phyloP scores from a whole-genome alignment of 2,797 vertebrate genomes.

The Hoplostethus atlanticus region DNA sequence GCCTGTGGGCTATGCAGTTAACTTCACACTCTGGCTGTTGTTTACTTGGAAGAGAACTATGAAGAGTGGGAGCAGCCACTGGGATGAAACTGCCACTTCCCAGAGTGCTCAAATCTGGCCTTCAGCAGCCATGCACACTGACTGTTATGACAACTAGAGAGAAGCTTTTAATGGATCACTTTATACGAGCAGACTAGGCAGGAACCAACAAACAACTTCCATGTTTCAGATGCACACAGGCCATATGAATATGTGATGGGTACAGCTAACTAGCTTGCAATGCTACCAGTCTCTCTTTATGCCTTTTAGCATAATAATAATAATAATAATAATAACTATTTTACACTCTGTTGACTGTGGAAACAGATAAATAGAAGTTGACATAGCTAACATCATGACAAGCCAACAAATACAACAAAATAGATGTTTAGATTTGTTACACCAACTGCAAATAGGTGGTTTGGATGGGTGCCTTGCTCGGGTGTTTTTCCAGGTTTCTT shows the following conservation, averaged over 20 bases:
- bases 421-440: not conserved
- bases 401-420: no score
- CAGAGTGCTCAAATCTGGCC: slow-evolving; percentile 29
- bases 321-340: no score
- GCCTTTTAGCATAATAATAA: no score
- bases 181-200: slow-evolving; percentile 11
- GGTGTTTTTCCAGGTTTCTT: not conserved
- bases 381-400: no score
- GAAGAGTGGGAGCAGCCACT: slow-evolving; percentile 55
- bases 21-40: slow-evolving; percentile 69
- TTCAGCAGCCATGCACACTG: not conserved
- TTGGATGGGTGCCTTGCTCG: not conserved
- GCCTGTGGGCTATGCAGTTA: slow-evolving; percentile 45
- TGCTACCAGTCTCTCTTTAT: no score
- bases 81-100: slow-evolving; percentile 40
- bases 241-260: no score
- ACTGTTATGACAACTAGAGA: slow-evolving; percentile 11
- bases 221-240: slow-evolving; percentile 15
- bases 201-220: slow-evolving; percentile 25
- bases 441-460: not conserved
- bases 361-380: no score
- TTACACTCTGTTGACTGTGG: no score
- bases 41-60: slow-evolving; percentile 66
- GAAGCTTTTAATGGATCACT: not conserved
- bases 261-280: no score